phyloP scores from a whole-genome alignment of 2,888 invertebrate genomes.

The Brachynemurus nebulosus region DNA sequence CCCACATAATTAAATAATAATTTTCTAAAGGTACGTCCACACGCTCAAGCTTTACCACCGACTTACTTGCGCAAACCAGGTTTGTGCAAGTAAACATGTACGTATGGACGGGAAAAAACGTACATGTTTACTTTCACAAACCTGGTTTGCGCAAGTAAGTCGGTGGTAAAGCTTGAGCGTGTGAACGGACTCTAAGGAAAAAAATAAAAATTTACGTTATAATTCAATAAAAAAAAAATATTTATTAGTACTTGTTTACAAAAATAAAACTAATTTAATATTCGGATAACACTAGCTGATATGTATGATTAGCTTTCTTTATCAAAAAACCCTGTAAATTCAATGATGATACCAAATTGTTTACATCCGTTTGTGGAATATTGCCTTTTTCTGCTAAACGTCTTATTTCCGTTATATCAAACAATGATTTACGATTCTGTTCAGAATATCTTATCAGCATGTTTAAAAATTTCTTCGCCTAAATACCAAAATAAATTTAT shows the following conservation, averaged over 20 bases:
- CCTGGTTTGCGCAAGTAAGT: too few species aligned
- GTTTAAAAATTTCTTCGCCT: slow-evolving; percentile 60
- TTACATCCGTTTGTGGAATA: slow-evolving; percentile 48
- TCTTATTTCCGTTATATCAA: slow-evolving; percentile 61
- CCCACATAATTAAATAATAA: too few species aligned
- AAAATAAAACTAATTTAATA: neutral
- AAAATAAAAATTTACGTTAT: too few species aligned
- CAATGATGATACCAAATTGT: slow-evolving; percentile 57
- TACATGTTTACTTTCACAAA: too few species aligned
- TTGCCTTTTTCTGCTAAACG: slow-evolving; percentile 50
- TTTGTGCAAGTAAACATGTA: too few species aligned
- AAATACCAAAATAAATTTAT: too few species aligned
- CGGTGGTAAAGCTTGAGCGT: too few species aligned
- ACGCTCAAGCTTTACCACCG: too few species aligned
- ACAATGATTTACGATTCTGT: slow-evolving; percentile 51
- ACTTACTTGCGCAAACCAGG: too few species aligned
- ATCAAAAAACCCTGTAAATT: slow-evolving; percentile 78
- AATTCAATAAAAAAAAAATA: neutral
- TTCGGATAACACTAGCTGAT: neutral
- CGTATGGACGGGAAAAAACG: too few species aligned
- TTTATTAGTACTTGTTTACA: neutral
- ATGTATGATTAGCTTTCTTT: slow-evolving; percentile 48
- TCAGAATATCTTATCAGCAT: slow-evolving; percentile 51
- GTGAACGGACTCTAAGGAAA: too few species aligned
- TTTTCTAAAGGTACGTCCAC: too few species aligned